Conservation (phyloP, 1,140 invertebrate species). For the Drosophila sproati region DNA sequence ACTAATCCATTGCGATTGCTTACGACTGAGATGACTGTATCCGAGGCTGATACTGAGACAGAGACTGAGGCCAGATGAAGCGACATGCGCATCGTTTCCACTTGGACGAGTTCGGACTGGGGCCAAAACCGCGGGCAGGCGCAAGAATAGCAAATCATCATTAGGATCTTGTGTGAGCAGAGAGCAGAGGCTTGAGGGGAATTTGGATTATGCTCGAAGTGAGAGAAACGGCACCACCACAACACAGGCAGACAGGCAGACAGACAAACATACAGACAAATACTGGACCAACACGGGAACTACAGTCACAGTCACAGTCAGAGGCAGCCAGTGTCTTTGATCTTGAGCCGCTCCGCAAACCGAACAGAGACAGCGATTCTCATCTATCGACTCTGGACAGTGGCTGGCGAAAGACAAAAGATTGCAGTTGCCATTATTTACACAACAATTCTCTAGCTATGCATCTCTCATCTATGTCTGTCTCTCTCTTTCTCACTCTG, state of each 20-base stretch:
- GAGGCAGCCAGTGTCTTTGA: conserved; percentile 25
- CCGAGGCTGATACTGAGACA: conserved; percentile 27
- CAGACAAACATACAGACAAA: not conserved
- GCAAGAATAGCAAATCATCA: conserved; percentile 77
- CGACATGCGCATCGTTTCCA: conserved; percentile 48
- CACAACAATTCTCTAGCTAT: conserved; percentile 42
- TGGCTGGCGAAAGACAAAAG: conserved; percentile 58
- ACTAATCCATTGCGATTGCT: conserved; percentile 78
- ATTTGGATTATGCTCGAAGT: conserved; percentile 31
- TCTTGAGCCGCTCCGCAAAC: conserved; percentile 37
- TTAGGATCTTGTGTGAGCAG: conserved; percentile 53
- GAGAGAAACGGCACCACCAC: conserved; percentile 47
- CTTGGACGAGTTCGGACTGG: conserved; percentile 24
- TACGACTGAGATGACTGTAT: conserved; percentile 42
- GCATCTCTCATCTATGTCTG: not conserved
- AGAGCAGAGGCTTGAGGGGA: conserved; percentile 6
- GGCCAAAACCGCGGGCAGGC: conserved; percentile 12
- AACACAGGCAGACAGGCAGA: not conserved
- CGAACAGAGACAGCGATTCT: conserved; percentile 15
- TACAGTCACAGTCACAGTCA: conserved; percentile 5
- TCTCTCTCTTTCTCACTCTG: not conserved
- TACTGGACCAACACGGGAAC: conserved; percentile 20
- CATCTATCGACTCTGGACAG: conserved; percentile 4
- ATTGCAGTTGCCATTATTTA: conserved; percentile 57
- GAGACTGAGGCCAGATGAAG: conserved; percentile 27